Percentiles rank a stretch among this genome's conserved stretches.
phyloP scores from a whole-genome alignment of 1,140 invertebrate genomes.

The Drosophila jambulina region DNA sequence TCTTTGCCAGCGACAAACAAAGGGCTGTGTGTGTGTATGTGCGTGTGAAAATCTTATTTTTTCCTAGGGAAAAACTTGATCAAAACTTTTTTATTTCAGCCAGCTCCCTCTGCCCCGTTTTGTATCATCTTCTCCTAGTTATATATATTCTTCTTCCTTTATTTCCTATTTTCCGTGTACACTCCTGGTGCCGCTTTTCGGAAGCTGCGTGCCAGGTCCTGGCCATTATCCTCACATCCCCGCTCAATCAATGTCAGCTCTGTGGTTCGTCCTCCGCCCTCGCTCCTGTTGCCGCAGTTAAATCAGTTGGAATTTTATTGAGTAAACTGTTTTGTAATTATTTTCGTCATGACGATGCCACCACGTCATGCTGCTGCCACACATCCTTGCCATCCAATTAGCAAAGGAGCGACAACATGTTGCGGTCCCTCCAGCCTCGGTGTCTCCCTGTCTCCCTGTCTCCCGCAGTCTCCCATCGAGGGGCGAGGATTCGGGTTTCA shows the following conservation, averaged over 20 bases:
- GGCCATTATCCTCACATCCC: constrained; percentile 48
- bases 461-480: not conserved
- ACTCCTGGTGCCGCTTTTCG: not conserved
- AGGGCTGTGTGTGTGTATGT: constrained; percentile 4
- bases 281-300: constrained; percentile 48
- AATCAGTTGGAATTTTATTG: constrained; percentile 80
- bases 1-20: not conserved
- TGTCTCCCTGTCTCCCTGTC: not conserved
- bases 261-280: constrained; percentile 23
- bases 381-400: constrained; percentile 62
- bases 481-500: not conserved
- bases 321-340: constrained; percentile 81
- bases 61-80: constrained; percentile 59
- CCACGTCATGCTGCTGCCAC: constrained; percentile 41
- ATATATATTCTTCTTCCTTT: not conserved
- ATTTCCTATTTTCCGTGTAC: not conserved
- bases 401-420: constrained; percentile 75
- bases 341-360: constrained; percentile 66
- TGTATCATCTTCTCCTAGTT: constrained; percentile 7
- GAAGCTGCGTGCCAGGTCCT: constrained; percentile 25
- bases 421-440: constrained; percentile 40
- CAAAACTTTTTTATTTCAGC: constrained; percentile 44
- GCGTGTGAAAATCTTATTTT: constrained; percentile 53
- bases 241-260: constrained; percentile 78
- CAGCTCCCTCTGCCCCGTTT: not conserved